Conservation (phyloP, 2,113 vertebrate species). For the Lonchura striata region DNA sequence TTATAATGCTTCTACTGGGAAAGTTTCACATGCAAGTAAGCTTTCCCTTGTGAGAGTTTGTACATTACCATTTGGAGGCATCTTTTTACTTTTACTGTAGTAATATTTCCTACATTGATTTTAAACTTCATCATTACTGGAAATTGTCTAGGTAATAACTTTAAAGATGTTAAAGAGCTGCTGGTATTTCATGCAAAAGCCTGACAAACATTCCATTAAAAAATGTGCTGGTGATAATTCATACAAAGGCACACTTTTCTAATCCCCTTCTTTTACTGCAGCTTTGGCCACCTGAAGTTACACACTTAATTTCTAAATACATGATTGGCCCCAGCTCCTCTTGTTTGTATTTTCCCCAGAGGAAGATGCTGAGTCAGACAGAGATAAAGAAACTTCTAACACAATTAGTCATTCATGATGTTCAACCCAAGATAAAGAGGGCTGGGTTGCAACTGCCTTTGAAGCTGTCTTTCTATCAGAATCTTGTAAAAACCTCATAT, state of each 20-base stretch:
- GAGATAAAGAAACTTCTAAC: background rate
- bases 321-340: background rate
- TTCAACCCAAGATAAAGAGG: background rate
- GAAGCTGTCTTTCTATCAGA: background rate
- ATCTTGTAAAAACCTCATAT: background rate
- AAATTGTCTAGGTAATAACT: conserved; percentile 38
- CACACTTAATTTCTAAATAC: conserved; percentile 19
- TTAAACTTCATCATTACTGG: conserved; percentile 27
- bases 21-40: conserved; percentile 22
- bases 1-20: conserved; percentile 36
- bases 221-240: conserved; percentile 19
- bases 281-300: conserved; percentile 34
- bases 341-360: background rate
- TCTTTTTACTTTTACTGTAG: conserved; percentile 20
- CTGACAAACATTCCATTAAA: conserved; percentile 23
- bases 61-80: background rate
- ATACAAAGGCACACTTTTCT: conserved; percentile 3
- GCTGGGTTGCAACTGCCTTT: background rate
- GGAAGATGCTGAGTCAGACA: background rate
- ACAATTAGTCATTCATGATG: background rate
- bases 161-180: conserved; percentile 33
- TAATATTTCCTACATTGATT: conserved; percentile 55
- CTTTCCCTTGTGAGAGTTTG: conserved; percentile 3
- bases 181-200: conserved; percentile 8
- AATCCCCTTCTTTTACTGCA: conserved; percentile 20